Base-by-base conservation (phyloP, 2,888 invertebrate species). In the Byasa hedistus region DNA sequence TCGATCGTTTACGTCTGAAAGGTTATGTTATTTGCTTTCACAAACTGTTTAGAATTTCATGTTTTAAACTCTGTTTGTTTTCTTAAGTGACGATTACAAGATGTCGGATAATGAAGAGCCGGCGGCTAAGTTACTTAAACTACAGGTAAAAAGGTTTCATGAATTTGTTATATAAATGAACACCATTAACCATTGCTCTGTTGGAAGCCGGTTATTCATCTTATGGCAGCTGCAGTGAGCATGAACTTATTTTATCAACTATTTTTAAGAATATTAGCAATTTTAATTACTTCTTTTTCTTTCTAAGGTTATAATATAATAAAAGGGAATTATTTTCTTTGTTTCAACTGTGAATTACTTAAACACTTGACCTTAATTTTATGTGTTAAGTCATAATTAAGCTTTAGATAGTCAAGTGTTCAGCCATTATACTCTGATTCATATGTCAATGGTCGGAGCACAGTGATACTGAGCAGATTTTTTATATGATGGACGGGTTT, bases 61-160 rank as follows among this genome's bases (percentile, higher is more conserved):
- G 1, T 21, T 51, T 51, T 51, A 10, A 51, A 21, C 21, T 5
- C 21, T 21, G 3, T 17, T 5, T n/a, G n/a, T 5, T n/a, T 21
- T n/a, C 21, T 51, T 21, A 23, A 55, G n/a, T 22, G 8, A 19
- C 24, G 36, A 27, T 44, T 24, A 24, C 24, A 73, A 36, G 61
- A 86, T 86, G 86, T 84, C 86, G 21, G 86, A 84, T 69, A 70
- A 73, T 22, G 86, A 86, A 72, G 86, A 83, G 73, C 86, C 86
- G 48, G 84, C 83, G 4, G 75, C 78, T 12, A 87, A 87, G 75
- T 74, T 85, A 54, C 73, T 77, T 1, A 86, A 85, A 77, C 67
- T 77, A 52, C 80, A 81, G 65, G 83, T 82, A 71, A 23, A 51
- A n/a, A 32, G 58, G 8, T 19, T 61, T 21, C 17, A n/a, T n/a